Evolutionary conservation across 1,140 invertebrate genomes (phyloP), one percentile per base, ranked within the genome.

Genomic region (Drosophila teissieri): DNA sequence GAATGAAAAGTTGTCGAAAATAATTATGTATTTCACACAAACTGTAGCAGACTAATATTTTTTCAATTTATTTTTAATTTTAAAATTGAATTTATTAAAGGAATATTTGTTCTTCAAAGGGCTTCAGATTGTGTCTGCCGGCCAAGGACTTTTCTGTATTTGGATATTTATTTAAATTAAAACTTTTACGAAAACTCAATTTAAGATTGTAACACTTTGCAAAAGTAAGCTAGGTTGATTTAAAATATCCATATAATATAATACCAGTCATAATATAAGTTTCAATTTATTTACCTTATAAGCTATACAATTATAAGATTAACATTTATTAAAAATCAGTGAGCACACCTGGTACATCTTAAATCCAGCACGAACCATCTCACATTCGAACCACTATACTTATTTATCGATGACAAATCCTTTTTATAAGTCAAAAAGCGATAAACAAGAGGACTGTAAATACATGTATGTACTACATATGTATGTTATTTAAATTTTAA

Each of bases 391-490:
- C 62, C 61, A 56, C 69, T 82, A 75, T 88, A 86, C 79, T 86
- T 86, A 82, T 46, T 75, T 75, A 57, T 34, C 48, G 14, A 40
- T n/a, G 45, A 65, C 22, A 14, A 31, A 46, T 62, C 22, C 12
- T 53, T 67, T 64, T 52, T 52, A 44, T 58, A 75, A 70, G 78
- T 83, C 83, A 82, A 88, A 88, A 44, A 64, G 58, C 52, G 44
- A 57, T 37, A 34, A 68, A 82, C 44, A 73, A 80, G 72, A 74
- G 70, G 80, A 79, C 82, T 79, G 82, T 83, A 83, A 58, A 69
- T 62, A 61, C 52, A 52, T 68, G 40, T 48, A 58, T 46, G 31
- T 58, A 58, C 34, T 48, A 34, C 56, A 48, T 58, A 24, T 58
- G 61, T 58, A 24, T 58, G 61, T 46, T 53, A 65, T 37, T 42